These are phyloP conservation scores for Agrypnus murinus DNA, from an alignment of 2,888 invertebrate species.

Conservation along the genomic window DNA sequence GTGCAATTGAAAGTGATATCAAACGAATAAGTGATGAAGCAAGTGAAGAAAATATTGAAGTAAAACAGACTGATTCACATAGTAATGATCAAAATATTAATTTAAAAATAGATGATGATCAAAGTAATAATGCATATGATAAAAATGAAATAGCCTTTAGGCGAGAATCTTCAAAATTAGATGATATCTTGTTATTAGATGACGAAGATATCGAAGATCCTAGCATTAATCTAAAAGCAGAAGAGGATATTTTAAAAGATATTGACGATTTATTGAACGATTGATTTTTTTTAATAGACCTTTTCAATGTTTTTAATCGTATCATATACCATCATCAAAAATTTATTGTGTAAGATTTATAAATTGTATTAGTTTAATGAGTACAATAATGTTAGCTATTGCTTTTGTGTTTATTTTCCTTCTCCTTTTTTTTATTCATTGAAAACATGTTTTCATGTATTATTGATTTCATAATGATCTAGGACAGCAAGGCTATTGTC, in stretches of 20 bases:
- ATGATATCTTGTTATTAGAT: conserved; percentile 65
- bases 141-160: conserved; percentile 10
- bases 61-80: not conserved
- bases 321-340: too few relatives aligned
- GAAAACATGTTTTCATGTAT: too few relatives aligned
- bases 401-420: too few relatives aligned
- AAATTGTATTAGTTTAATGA: too few relatives aligned
- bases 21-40: not conserved
- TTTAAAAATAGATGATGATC: conserved; percentile 7
- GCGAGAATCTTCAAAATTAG: conserved; percentile 58
- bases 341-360: too few relatives aligned
- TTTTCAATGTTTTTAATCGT: too few relatives aligned
- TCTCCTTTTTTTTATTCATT: too few relatives aligned
- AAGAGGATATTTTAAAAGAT: conserved; percentile 70
- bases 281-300: conserved; percentile 48
- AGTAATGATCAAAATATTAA: not conserved
- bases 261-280: conserved; percentile 69
- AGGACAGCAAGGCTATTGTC: too few relatives aligned
- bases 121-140: not conserved
- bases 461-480: too few relatives aligned
- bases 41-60: not conserved
- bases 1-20: not conserved
- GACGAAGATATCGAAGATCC: conserved; percentile 65
- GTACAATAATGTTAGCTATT: too few relatives aligned
- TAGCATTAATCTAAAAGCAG: conserved; percentile 63